Conservation (phyloP, 1,140 invertebrate genomes). For the Drosophila lowei region DNA sequence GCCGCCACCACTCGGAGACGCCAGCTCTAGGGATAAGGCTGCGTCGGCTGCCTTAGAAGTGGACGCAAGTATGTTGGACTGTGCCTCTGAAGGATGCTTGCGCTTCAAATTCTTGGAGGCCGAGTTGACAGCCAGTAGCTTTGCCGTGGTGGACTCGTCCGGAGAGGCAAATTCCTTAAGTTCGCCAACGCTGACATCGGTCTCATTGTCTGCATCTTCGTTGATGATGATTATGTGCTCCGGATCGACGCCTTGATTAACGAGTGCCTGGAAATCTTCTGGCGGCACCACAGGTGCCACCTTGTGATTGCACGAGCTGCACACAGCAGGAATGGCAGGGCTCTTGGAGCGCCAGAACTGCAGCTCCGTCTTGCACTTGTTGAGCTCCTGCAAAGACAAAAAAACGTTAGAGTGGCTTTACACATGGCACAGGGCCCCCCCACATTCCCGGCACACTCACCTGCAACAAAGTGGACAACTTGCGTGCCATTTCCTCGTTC, state of each 20-base stretch:
- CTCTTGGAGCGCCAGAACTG: constrained; percentile 95
- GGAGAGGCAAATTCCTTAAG: constrained; percentile 61
- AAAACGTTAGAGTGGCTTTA: not conserved
- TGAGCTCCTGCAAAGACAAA: constrained; percentile 87
- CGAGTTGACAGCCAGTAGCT: constrained; percentile 68
- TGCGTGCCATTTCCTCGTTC: constrained; percentile 93
- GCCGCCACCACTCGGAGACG: not conserved
- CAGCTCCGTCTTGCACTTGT: constrained; percentile 94
- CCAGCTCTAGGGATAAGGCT: constrained; percentile 5
- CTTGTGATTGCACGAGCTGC: constrained; percentile 85
- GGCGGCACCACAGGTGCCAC: constrained; percentile 84
- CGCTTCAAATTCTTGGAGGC: constrained; percentile 70
- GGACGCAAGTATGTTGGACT: constrained; percentile 69
- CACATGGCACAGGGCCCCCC: not conserved
- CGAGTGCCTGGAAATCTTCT: constrained; percentile 86
- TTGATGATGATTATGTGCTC: constrained; percentile 84
- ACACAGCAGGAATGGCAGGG: constrained; percentile 86
- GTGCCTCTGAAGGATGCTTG: constrained; percentile 50
- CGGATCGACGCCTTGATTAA: constrained; percentile 86
- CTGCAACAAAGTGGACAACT: constrained; percentile 94
- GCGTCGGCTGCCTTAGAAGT: constrained; percentile 48
- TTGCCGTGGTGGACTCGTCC: constrained; percentile 74
- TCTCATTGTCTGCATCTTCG: constrained; percentile 57
- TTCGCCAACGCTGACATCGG: constrained; percentile 44
- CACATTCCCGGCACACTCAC: constrained; percentile 78